Base-by-base conservation (phyloP, 2,797 vertebrate genomes). In the Falco columbarius region DNA sequence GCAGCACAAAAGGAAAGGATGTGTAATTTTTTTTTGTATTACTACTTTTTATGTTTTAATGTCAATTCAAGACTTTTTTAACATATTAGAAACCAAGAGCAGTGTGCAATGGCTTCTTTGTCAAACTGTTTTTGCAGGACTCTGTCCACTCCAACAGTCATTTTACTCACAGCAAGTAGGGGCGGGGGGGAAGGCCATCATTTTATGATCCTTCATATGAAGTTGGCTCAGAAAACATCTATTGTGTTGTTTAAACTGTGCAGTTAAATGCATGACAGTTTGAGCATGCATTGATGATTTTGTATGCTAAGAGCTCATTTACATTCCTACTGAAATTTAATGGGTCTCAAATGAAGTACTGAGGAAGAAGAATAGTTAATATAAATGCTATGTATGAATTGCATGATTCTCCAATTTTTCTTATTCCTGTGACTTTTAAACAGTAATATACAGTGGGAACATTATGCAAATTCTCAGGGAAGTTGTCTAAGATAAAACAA, bases 271-370 rank as follows among this genome's bases (percentile, higher is more conserved):
- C 94, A 94, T 94, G 95, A 82, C 58, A 72, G 51, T 68, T 93
- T 67, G 32, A 96, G 95, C 90, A 96, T 93, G 93, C 94, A 85
- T 47, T 88, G 85, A 86, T 84, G 56, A 81, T 76, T 95, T 81
- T 96, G 90, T 96, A 93, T 44, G 26, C 42, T 59, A 82, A 94
- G 29, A 95, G 61, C 38, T 88, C 88, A 94, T 65, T 90, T 83
- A 88, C 46, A 54, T 49, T 92, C 40, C 61, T 90, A 59, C 68
- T 93, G 85, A 90, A 83, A 94, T 75, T 77, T 79, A 74, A 81
- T 75, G 88, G 49, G 65, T 88, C 86, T 88, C 73, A 95, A 95
- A 93, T 95, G 93, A 97, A 96, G 38, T 67, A 86, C 51, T 54
- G 51, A 93, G 95, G 61, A 95, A 93, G 81, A 93, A 85, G 65